Evolutionary conservation across 1,140 invertebrate species (phyloP), one percentile per base, ranked within the genome.

Genomic region (Carposina sasakii): DNA sequence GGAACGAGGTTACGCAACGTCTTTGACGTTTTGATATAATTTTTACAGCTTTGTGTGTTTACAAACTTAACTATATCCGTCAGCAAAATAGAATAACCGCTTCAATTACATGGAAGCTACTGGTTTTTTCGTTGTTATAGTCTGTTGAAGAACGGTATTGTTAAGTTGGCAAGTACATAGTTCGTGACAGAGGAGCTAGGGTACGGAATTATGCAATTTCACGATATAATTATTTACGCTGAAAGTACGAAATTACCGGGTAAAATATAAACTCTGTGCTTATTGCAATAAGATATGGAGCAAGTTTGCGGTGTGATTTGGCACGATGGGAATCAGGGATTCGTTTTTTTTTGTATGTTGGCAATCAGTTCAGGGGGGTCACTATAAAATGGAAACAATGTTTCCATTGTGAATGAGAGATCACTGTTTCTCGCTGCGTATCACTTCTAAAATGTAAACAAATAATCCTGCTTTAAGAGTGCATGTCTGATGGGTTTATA

Each of bases 1-100:
- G 58, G 76, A 56, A 77, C 78, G 78, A 83, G 79, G 79, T 83
- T 81, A 71, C 52, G 75, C 69, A 83, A 83, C 67, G 60, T 42
- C 66, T 78, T 73, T 72, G 67, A 64, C 74, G 71, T 77, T 81
- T 83, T 83, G 76, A 83, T 81, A 83, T 82, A 78, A 82, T 82
- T 82, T 81, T 82, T 73, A 71, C 54, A 70, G 67, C 70, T 72
- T 77, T 73, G 64, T 76, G 60, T 64, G 43, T 42, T 33, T 22
- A 60, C 64, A 57, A 63, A 16, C 28, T 46, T 51, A 52, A 13
- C n/a, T n/a, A n/a, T n/a, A n/a, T n/a, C n/a, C n/a, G n/a, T n/a
- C n/a, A n/a, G n/a, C n/a, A n/a, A n/a, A n/a, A n/a, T n/a, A n/a
- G n/a, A n/a, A n/a, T n/a, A n/a, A n/a, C n/a, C n/a, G n/a, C n/a